Conservation (phyloP, 2,797 vertebrate species). For the Ibycter americanus region DNA sequence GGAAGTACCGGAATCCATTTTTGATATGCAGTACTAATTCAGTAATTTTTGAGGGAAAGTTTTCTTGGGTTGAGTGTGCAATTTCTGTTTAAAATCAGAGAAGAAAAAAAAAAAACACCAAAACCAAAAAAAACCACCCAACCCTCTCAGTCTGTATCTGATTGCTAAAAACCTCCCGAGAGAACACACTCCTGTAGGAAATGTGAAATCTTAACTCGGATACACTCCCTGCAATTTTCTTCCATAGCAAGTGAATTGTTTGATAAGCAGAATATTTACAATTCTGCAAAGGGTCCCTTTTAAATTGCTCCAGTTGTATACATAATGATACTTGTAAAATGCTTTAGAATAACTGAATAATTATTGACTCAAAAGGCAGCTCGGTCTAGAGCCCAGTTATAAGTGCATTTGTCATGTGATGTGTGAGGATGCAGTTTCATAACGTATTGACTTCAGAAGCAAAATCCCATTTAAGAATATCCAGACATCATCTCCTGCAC, state of each 20-base stretch:
- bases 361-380: neutral
- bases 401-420: neutral
- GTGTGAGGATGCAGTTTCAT: neutral
- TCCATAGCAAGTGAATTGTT: neutral
- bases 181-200: neutral
- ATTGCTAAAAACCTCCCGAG: neutral
- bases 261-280: constrained; percentile 12
- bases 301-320: neutral
- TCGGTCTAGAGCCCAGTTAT: neutral
- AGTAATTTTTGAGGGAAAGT: neutral
- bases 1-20: neutral
- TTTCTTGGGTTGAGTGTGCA: neutral
- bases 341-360: neutral
- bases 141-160: neutral
- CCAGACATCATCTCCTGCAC: neutral
- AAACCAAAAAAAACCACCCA: too few relatives aligned
- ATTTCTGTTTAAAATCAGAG: neutral
- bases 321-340: neutral
- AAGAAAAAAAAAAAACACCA: neutral
- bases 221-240: neutral
- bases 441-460: neutral
- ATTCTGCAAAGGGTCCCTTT: neutral
- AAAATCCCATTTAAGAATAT: neutral
- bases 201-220: neutral
- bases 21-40: neutral